These are phyloP conservation scores for Lamproptera curius DNA, from an alignment of 2,888 invertebrate species.

Conservation along the genomic window DNA sequence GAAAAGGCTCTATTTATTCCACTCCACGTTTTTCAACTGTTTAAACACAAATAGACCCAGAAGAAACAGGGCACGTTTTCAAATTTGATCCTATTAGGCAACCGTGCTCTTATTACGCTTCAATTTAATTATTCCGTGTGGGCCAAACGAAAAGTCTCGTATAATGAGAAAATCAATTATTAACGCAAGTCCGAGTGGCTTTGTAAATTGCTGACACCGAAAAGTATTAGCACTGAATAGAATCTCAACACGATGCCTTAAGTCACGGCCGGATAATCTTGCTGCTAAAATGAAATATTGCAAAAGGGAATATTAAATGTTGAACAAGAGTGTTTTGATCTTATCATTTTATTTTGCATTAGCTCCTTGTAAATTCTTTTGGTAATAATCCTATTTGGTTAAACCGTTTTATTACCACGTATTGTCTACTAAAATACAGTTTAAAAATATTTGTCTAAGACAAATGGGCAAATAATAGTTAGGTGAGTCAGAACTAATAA, in stretches of 20 bases:
- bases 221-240: constrained; percentile 15
- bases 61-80: neutral
- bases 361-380: constrained; percentile 15
- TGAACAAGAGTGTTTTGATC: constrained; percentile 9
- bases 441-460: too few relatives aligned
- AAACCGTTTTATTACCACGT: too few relatives aligned
- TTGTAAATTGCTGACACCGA: constrained; percentile 25
- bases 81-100: neutral
- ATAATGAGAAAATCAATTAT: constrained; percentile 34
- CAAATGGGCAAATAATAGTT: too few relatives aligned
- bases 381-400: too few relatives aligned
- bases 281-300: constrained; percentile 19
- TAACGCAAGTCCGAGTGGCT: constrained; percentile 27
- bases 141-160: constrained; percentile 20
- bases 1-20: neutral
- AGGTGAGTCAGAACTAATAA: too few relatives aligned
- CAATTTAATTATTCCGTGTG: constrained; percentile 26
- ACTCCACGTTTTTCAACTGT: neutral
- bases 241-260: constrained; percentile 23
- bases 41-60: neutral
- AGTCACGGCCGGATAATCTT: constrained; percentile 18
- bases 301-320: constrained; percentile 21
- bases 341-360: constrained; percentile 12
- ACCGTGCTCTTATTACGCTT: neutral
- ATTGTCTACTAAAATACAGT: too few relatives aligned